These are phyloP conservation scores for Sycobia sp. DNA, from an alignment of 1,140 invertebrate species.

Conservation along the genomic window DNA sequence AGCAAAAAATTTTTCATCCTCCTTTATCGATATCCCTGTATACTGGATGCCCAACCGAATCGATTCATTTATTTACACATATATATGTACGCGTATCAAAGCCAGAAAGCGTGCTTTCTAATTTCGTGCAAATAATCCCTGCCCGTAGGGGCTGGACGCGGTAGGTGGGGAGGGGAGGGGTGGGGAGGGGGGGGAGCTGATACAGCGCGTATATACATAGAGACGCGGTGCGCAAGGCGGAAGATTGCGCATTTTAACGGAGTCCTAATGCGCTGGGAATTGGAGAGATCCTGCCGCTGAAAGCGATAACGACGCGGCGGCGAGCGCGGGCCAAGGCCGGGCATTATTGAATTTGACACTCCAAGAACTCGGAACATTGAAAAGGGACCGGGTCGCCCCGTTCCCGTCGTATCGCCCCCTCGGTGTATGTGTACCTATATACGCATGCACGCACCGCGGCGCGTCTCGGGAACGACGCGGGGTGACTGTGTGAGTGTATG, in stretches of 20 bases:
- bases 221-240: not conserved
- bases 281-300: slow-evolving; percentile 8
- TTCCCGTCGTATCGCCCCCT: slow-evolving; percentile 14
- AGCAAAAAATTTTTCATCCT: not conserved
- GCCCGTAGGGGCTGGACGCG: not conserved
- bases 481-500: too few relatives aligned
- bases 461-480: too few relatives aligned
- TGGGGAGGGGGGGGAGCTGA: too few relatives aligned
- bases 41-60: too few relatives aligned
- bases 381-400: slow-evolving; percentile 50
- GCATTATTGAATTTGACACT: slow-evolving; percentile 62
- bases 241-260: slow-evolving; percentile 35
- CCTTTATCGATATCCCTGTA: too few relatives aligned
- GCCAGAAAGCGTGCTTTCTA: not conserved
- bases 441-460: too few relatives aligned
- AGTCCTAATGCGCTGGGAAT: slow-evolving; percentile 18
- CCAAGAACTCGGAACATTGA: slow-evolving; percentile 61
- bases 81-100: not conserved
- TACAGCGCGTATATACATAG: too few relatives aligned
- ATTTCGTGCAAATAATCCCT: not conserved
- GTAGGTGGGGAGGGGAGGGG: too few relatives aligned
- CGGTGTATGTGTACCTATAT: too few relatives aligned
- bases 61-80: not conserved
- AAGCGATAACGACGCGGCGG: slow-evolving; percentile 27
- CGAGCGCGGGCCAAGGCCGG: slow-evolving; percentile 1